These are phyloP conservation scores for Cephalopterus ornatus DNA, from an alignment of 2,113 vertebrate genomes.

Conservation along the genomic window DNA sequence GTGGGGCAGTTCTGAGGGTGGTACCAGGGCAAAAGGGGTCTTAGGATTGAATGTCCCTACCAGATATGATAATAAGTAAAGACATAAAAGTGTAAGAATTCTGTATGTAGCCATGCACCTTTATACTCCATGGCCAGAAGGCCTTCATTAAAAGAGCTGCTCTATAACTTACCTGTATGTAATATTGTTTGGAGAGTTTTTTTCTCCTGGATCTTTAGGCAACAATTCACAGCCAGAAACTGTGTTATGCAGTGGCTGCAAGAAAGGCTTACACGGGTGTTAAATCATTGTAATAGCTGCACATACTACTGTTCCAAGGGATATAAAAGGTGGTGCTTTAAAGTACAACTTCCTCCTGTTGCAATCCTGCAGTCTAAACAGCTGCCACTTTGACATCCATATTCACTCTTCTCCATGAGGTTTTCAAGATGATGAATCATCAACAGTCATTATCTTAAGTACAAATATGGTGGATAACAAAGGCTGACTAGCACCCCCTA, in stretches of 20 bases:
- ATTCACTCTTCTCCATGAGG: neutral
- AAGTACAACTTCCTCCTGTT: neutral
- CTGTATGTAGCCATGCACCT: too few species aligned
- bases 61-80: too few species aligned
- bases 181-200: too few species aligned
- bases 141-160: too few species aligned
- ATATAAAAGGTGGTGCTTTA: neutral
- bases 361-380: neutral
- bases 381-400: neutral
- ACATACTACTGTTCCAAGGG: neutral
- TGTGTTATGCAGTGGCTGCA: neutral
- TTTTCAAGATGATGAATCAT: neutral
- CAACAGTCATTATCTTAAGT: neutral
- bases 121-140: too few species aligned
- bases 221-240: neutral
- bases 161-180: too few species aligned
- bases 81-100: too few species aligned
- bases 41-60: too few species aligned
- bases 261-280: neutral
- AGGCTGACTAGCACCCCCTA: neutral
- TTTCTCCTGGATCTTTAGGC: too few species aligned
- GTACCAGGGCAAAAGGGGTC: too few species aligned
- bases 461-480: neutral
- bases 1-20: too few species aligned
- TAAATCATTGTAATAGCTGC: constrained; percentile 13